These are phyloP conservation scores for Melipona quadrifasciata DNA, from an alignment of 1,140 invertebrate genomes.

Conservation along the genomic window DNA sequence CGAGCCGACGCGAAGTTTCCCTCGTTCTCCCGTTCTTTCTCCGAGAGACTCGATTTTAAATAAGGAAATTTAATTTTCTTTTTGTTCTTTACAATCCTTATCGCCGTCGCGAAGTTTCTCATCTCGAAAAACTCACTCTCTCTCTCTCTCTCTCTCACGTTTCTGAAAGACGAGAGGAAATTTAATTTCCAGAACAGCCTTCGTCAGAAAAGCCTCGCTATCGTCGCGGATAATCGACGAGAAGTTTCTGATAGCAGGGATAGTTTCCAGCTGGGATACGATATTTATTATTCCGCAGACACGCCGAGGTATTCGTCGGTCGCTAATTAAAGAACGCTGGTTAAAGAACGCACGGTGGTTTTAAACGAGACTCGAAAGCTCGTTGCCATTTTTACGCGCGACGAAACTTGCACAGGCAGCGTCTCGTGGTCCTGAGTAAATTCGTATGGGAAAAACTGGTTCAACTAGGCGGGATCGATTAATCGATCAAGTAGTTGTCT, in stretches of 20 bases:
- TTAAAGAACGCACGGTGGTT: background rate
- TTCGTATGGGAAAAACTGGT: background rate
- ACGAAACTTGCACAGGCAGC: background rate
- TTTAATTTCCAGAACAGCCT: no score
- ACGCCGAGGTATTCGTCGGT: background rate
- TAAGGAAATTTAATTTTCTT: no score
- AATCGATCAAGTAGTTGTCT: conserved; percentile 29
- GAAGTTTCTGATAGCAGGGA: no score
- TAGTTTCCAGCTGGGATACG: no score
- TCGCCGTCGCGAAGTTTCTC: no score
- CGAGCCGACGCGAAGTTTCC: background rate
- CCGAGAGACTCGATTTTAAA: no score
- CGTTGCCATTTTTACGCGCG: conserved; percentile 21
- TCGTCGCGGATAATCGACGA: no score
- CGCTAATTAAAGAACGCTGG: conserved; percentile 20
- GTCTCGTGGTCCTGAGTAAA: background rate
- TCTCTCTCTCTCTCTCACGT: no score
- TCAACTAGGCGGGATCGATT: background rate
- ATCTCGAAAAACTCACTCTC: no score
- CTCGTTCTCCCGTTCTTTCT: background rate
- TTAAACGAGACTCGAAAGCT: background rate
- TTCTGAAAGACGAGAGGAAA: no score
- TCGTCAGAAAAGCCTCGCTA: no score
- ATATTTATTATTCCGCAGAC: background rate
- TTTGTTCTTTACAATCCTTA: no score